Base-by-base conservation (phyloP, 2,888 invertebrate genomes). In the Abrostola triplasia region DNA sequence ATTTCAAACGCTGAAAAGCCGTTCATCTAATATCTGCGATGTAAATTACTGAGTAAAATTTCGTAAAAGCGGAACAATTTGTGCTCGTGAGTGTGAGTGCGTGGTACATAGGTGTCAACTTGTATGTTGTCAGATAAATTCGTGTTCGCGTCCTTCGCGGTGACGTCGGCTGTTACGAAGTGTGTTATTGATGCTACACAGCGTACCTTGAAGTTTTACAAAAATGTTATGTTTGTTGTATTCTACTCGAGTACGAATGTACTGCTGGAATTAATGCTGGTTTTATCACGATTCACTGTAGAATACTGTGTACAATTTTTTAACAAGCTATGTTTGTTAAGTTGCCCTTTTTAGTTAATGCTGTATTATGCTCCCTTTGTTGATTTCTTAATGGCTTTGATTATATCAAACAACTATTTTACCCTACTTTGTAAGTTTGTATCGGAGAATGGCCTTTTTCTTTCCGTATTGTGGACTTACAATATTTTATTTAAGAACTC, bases 1-100 rank as follows among this genome's bases (percentile, higher is more conserved):
- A 77, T 77, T 78, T 62, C 64, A 65, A 72, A 76, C 48, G 62
- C 47, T 70, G 56, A 59, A 67, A 69, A 69, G 68, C 64, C 54
- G 50, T 61, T 62, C 61, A 36, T 67, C 55, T 66, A 60, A 66
- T 61, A 65, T 59, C 36, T 47, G 63, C 50, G 59, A 63, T 73
- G 40, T 60, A 63, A 73, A 71, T 73, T 59, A 73, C 52, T 11
- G 54, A 54, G 53, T 59, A 53, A 54, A 67, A 71, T 74, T 68
- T 67, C 59, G 59, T 42, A 40, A 61, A 66, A 57, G 58, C 54
- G 12, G 53, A 47, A 52, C 63, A 49, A 63, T 68, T 71, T n/a
- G 47, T 60, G 53, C 64, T 58, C 37, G 36, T 5, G 35, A 7
- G 42, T 54, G 47, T 55, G 40, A 38, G 50, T 24, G 51, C n/a